phyloP scores from a whole-genome alignment of 1,140 invertebrate species.

The Formica exsecta region DNA sequence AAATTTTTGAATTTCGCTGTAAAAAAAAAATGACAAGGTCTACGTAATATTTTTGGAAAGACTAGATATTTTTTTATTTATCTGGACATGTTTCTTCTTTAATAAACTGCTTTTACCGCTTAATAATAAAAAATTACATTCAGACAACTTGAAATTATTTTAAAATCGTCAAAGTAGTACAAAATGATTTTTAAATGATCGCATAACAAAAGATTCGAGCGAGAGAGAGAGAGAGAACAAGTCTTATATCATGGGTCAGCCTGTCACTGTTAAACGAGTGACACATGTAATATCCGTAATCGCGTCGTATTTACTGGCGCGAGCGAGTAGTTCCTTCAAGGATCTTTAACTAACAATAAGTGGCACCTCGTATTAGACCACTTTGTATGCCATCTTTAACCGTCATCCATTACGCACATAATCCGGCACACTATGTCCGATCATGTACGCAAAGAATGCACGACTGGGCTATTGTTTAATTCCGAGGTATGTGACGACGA shows the following conservation, averaged over 20 bases:
- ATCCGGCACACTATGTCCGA: slow-evolving; percentile 16
- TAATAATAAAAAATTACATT: neutral
- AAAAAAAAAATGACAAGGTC: neutral
- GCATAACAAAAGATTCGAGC: neutral
- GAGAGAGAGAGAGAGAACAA: neutral
- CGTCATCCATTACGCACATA: slow-evolving; percentile 67
- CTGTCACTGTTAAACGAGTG: slow-evolving; percentile 1
- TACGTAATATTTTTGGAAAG: neutral
- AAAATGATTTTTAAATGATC: neutral
- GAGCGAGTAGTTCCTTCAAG: slow-evolving; percentile 61
- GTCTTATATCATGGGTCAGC: neutral
- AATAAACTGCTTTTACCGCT: neutral
- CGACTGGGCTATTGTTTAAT: slow-evolving; percentile 40
- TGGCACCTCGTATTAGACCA: slow-evolving; percentile 70
- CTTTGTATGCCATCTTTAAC: slow-evolving; percentile 69
- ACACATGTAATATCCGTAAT: slow-evolving; percentile 63
- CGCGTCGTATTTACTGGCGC: slow-evolving; percentile 63
- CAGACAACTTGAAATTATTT: neutral
- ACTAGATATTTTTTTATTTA: neutral
- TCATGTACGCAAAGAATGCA: slow-evolving; percentile 63
- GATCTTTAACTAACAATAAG: slow-evolving; percentile 71
- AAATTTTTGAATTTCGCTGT: neutral
- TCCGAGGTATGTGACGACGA: neutral
- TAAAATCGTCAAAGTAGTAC: neutral
- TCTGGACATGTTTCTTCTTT: neutral